A percentile compares a stretch with the other conserved stretches of the same genome.
Conservation (phyloP, 2,113 vertebrate species). For the Coryphaenoides rupestris region DNA sequence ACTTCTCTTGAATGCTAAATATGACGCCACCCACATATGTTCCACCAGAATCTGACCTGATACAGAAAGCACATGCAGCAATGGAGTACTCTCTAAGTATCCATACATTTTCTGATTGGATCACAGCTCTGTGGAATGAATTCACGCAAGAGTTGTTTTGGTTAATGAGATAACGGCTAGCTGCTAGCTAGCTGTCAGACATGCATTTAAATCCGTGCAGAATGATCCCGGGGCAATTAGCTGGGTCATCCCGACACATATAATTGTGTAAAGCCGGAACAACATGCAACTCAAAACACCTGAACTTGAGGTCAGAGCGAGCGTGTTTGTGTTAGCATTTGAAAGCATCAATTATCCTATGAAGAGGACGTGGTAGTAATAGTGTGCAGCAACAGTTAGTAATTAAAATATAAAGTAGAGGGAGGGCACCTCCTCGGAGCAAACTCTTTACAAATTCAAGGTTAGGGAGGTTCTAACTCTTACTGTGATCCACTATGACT, state of each 20-base stretch:
- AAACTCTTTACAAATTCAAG: conserved; percentile 22
- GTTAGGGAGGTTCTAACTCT: neutral
- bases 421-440: conserved; percentile 23
- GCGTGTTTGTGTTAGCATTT: conserved; percentile 34
- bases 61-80: conserved; percentile 23
- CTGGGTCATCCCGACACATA: conserved; percentile 46
- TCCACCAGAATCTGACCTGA: conserved; percentile 20
- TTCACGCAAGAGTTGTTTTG: conserved; percentile 21
- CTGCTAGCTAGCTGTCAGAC: conserved; percentile 23
- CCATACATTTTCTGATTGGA: conserved; percentile 34
- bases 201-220: conserved; percentile 49
- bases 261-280: conserved; percentile 32
- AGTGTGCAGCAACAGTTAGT: conserved; percentile 16
- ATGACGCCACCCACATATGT: no score
- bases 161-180: conserved; percentile 44
- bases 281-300: conserved; percentile 34
- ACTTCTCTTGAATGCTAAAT: no score
- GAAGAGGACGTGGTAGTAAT: conserved; percentile 25
- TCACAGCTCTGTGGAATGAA: neutral
- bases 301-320: conserved; percentile 40
- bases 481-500: neutral
- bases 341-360: conserved; percentile 39
- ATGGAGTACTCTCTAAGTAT: conserved; percentile 11
- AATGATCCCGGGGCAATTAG: conserved; percentile 51
- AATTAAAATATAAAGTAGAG: conserved; percentile 51